A percentile compares a stretch with the other conserved stretches of the same genome.
These are phyloP conservation scores for Pachydiplax longipennis DNA, from an alignment of 2,888 invertebrate species.

Conservation along the genomic window DNA sequence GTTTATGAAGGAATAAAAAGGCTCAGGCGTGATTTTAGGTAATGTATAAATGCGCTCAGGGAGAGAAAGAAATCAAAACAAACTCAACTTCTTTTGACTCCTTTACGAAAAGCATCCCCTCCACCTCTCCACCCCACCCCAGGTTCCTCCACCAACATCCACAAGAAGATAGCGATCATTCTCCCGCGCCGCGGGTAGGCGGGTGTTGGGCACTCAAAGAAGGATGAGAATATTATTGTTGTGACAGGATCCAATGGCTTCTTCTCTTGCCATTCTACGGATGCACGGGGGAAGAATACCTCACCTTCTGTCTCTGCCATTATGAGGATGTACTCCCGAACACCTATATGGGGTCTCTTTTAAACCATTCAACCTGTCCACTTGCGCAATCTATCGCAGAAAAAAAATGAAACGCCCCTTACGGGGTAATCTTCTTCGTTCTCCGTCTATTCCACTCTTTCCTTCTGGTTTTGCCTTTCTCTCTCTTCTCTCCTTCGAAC, in stretches of 20 bases:
- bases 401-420: neutral
- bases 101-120: neutral
- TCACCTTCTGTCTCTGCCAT: slow-evolving; percentile 27
- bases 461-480: neutral
- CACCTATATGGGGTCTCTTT: neutral
- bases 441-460: neutral
- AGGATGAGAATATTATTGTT: slow-evolving; percentile 28
- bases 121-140: neutral
- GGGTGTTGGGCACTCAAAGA: slow-evolving; percentile 24
- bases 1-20: too few relatives aligned
- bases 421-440: neutral
- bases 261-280: neutral
- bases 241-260: slow-evolving; percentile 26
- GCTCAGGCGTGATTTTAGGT: too few relatives aligned
- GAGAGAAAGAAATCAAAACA: neutral
- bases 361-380: neutral
- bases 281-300: slow-evolving; percentile 12
- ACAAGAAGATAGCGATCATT: slow-evolving; percentile 14
- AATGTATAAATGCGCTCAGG: neutral
- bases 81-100: neutral
- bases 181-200: slow-evolving; percentile 1
- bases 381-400: neutral
- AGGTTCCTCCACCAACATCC: neutral
- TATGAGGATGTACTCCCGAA: neutral
- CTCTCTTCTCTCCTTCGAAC: neutral